Evolutionary conservation across 2,888 invertebrate genomes (phyloP), one percentile per base, ranked within the genome.

Genomic region (Meiosimyza decipiens): DNA sequence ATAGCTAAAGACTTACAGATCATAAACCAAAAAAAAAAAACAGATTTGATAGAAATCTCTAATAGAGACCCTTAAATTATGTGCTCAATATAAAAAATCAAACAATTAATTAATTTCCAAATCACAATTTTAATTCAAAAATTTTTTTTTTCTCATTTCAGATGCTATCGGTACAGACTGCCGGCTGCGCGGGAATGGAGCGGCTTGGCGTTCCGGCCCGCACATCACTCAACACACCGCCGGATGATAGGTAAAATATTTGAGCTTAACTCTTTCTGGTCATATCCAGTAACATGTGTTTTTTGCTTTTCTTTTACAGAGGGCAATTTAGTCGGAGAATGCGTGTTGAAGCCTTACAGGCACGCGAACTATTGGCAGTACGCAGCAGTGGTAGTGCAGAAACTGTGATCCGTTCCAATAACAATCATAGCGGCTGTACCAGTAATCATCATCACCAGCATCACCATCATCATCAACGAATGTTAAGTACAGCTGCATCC

Each of bases 121-220:
- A 18, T 16, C 15, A n/a, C 55, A 18, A 18, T 9, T 15, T 55
- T 16, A 55, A 55, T 22, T 6, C 1, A 18, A 57, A 28, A 2
- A 18, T 54, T 13, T 54, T 49, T 54, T 49, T 4, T 18, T 28
- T 52, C 9, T 64, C 59, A 62, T 3, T 83, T 90, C 89, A 91
- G 91, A 91, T 91, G 91, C 91, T 91, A 90, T 91, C 91, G 90
- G 91, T 91, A 88, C 91, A 91, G 90, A 90, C 91, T 88, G 90
- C 91, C 90, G 91, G 91, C 90, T 91, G 90, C 89, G 91, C 91
- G 90, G 91, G 91, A 89, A 91, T 91, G 91, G 91, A 91, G 90
- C 90, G 91, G 90, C 90, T 91, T 87, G 88, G 88, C 88, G 88
- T 87, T 87, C 88, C 88, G 84, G 87, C 86, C 87, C 87, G 87